These are phyloP conservation scores for Scaptomyza parva DNA, from an alignment of 2,888 invertebrate species.

Conservation along the genomic window DNA sequence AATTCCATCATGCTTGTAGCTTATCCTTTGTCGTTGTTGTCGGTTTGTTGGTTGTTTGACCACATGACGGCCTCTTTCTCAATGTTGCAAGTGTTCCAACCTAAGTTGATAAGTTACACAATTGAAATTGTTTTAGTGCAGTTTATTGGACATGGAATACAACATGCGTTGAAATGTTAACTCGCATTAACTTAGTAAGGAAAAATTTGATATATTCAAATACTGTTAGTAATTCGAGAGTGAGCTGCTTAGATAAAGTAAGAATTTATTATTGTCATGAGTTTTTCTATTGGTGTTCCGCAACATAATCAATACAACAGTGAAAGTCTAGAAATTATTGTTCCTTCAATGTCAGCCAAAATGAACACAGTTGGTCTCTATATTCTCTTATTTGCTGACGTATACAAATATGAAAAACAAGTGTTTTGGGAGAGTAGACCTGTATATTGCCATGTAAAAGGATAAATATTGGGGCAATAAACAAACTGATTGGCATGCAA, in stretches of 20 bases:
- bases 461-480: slow-evolving; percentile 24
- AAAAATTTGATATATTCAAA: not conserved
- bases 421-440: not conserved
- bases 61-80: slow-evolving; percentile 68
- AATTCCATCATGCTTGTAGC: slow-evolving; percentile 61
- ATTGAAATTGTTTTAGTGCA: slow-evolving; percentile 56
- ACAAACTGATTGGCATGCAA: slow-evolving; percentile 60
- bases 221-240: not conserved
- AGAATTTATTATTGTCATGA: too few species aligned
- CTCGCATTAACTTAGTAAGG: too few species aligned
- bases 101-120: slow-evolving; percentile 33
- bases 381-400: not conserved
- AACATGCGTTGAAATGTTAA: too few species aligned
- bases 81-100: slow-evolving; percentile 30
- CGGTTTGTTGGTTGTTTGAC: slow-evolving; percentile 69
- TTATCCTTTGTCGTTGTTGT: slow-evolving; percentile 43
- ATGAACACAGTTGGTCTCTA: not conserved
- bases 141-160: slow-evolving; percentile 27
- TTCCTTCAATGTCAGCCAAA: too few species aligned
- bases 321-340: too few species aligned
- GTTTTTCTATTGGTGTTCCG: too few species aligned
- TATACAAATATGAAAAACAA: not conserved
- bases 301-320: too few species aligned
- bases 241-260: too few species aligned
- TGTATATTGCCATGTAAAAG: slow-evolving; percentile 1